Evolutionary conservation across 1,140 invertebrate species (phyloP).

Genomic region (Delia radicum): DNA sequence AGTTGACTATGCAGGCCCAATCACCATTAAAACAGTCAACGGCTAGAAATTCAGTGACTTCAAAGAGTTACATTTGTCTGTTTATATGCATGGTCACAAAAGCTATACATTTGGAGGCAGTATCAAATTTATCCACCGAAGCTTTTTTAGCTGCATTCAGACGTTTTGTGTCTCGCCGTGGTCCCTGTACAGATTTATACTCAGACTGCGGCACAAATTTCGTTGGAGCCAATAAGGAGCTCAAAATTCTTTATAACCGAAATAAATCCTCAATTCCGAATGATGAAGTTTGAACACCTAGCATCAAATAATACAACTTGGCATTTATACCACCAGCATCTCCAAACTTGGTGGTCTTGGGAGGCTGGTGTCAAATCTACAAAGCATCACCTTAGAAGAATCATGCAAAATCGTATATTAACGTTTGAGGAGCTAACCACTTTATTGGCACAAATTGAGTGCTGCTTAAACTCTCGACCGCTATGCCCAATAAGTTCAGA

Average conservation of each 20-base stretch:
- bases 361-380: constrained; percentile 40
- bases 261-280: neutral
- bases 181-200: constrained; percentile 36
- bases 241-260: neutral
- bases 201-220: constrained; percentile 52
- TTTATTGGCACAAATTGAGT: constrained; percentile 38
- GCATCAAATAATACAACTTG: constrained; percentile 25
- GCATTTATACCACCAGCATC: constrained; percentile 37
- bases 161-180: constrained; percentile 45
- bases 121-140: constrained; percentile 37
- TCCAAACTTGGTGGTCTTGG: constrained; percentile 46
- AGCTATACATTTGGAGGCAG: constrained; percentile 44
- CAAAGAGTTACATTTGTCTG: constrained; percentile 41
- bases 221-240: constrained; percentile 27
- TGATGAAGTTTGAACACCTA: neutral
- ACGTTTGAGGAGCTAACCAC: constrained; percentile 39
- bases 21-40: constrained; percentile 3
- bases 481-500: constrained; percentile 37
- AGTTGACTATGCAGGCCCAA: constrained; percentile 30
- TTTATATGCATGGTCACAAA: constrained; percentile 39
- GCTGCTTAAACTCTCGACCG: constrained; percentile 40
- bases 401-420: constrained; percentile 33
- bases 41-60: constrained; percentile 3
- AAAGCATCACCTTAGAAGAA: constrained; percentile 40
- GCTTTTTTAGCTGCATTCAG: constrained; percentile 43